Base-by-base conservation (phyloP, 1,140 invertebrate species). In the Tetragonula clypearis region DNA sequence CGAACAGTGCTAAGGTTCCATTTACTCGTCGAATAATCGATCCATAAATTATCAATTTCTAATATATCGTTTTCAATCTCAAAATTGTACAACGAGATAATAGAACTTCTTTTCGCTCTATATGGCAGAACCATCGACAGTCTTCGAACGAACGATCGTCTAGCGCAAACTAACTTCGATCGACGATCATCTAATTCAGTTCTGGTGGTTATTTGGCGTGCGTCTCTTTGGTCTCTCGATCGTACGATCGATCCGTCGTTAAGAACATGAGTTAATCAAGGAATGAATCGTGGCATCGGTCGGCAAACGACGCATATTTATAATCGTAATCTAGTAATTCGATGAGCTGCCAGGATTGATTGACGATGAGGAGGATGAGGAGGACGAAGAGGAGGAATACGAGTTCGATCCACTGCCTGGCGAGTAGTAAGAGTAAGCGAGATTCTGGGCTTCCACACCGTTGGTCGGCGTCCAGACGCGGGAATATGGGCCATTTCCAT, bases 401-500 rank as follows among this genome's bases (percentile, higher is more conserved):
- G 92, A 92, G 53, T 88, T 92, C 9, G 90, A 92, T 66, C 91
- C 92, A 84, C 93, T 91, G 91, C 96, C 95, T 74, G 97, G 96
- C 86, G 97, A 96, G 93, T 98, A 98, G 8, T 97, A 97, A 91
- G 96, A 98, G 93, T 98, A 98, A 68, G 97, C 97, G 66, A 97
- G 93, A 88, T 96, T 97, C 88, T 97, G 97, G 0, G 95, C 93
- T 69, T 95, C 94, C 60, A 93, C 90, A 76, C 92, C 85, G 86
- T 94, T 94, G 84, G 88, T 92, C 2, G 96, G 95, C 86, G 97
- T 96, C 97, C 97, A 97, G 2, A 97, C 96, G 88, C 97, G 95
- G 21, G 97, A 95, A 93, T 97, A 98, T 2, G 97, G 97, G 19
- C 97, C 97, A 83, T 93, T 94, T 65, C 96, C 96, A 60, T 96